These are phyloP conservation scores for Tupaia tana DNA, from an alignment of 2,113 vertebrate species.

Conservation along the genomic window DNA sequence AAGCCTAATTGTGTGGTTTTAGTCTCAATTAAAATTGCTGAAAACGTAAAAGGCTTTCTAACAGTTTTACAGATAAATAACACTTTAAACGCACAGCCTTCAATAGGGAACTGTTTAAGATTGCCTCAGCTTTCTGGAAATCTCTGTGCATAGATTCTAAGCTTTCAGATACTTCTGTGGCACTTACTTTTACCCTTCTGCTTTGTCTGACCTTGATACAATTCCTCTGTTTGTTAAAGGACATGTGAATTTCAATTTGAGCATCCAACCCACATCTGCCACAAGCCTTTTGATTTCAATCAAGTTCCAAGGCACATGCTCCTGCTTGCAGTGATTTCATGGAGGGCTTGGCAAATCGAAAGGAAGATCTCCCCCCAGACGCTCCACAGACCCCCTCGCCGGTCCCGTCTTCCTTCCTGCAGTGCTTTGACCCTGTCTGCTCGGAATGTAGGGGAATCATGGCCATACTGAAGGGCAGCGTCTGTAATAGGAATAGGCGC, in stretches of 20 bases:
- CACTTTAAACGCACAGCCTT: slow-evolving; percentile 60
- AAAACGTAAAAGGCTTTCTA: slow-evolving; percentile 73
- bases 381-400: neutral
- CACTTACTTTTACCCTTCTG: slow-evolving; percentile 55
- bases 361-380: neutral
- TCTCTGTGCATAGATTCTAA: slow-evolving; percentile 68
- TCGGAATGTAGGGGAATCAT: neutral
- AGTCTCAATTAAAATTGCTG: slow-evolving; percentile 77
- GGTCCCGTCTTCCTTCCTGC: neutral
- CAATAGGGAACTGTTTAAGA: slow-evolving; percentile 64
- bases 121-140: slow-evolving; percentile 52
- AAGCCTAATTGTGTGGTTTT: slow-evolving; percentile 74
- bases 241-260: slow-evolving; percentile 55
- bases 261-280: neutral
- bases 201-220: slow-evolving; percentile 62
- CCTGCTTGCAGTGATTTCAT: slow-evolving; percentile 17
- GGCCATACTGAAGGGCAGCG: neutral
- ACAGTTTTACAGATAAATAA: slow-evolving; percentile 75
- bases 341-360: slow-evolving; percentile 2
- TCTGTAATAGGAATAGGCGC: neutral
- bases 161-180: slow-evolving; percentile 58
- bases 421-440: neutral
- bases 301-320: neutral
- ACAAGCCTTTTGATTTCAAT: slow-evolving; percentile 54
- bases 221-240: slow-evolving; percentile 59